Base-by-base conservation (phyloP, 2,888 invertebrate species). In the Rhagophthalmus giganteus region DNA sequence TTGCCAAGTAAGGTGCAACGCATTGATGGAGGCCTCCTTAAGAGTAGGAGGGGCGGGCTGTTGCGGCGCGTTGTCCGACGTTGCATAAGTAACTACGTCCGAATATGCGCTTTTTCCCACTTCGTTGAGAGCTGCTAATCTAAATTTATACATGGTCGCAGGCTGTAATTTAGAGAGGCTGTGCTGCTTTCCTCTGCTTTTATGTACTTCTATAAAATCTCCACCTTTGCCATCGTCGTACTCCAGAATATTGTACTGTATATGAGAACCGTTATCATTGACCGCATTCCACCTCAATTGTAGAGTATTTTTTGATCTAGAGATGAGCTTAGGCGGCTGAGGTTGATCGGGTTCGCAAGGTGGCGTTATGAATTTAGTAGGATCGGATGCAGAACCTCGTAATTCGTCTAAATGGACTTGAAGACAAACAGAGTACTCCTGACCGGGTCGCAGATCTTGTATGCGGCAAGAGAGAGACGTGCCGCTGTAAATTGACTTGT, bases 401-500 rank as follows among this genome's bases (percentile, higher is more conserved):
- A 87, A 70, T 68, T 85, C 85, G 59, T 90, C 88, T 56, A 88
- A 76, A 65, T 86, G 83, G 61, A 90, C 88, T 74, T 87, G 87
- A 58, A 89, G 78, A 66, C 89, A 87, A 61, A 93, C 86, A 52
- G 87, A 84, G 76, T 93, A 94, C 70, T 90, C 90, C 70, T 88
- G 87, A n/a, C 90, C 90, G 8, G 94, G 93, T 71, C 86, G 84
- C 65, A 94, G 78, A 74, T 93, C 91, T 72, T 89, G 86, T 55
- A 94, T 86, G 63, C 87, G 83, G 76, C 90, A 88, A 31, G 87
- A 86, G 47, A 86, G 79, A 16, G 87, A 86, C 58, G 82, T 78
- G 33, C 91, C 90, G 62, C 84, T 87, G 72, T 90, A 91, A 59
- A 92, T 87, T 55, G 87, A 85, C 77, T 90, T 90, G 76, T 90